Conservation (phyloP, 2,113 vertebrate genomes). For the Pavo muticus region DNA sequence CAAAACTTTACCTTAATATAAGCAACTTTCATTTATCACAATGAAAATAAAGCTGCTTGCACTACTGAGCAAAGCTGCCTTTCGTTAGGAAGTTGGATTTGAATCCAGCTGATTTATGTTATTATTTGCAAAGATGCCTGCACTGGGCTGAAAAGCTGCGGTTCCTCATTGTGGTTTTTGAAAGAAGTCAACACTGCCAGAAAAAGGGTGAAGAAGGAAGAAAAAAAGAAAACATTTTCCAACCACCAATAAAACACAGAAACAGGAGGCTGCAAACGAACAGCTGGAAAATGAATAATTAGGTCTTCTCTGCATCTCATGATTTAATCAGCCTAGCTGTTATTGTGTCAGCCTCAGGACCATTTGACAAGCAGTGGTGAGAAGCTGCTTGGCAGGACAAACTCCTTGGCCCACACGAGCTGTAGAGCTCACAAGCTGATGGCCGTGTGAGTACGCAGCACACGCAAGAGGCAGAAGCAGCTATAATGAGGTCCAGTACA, state of each 20-base stretch:
- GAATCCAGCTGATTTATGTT: background rate
- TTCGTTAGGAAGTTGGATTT: background rate
- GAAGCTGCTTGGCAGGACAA: background rate
- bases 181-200: background rate
- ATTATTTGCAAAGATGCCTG: background rate
- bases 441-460: background rate
- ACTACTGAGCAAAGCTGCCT: background rate
- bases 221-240: background rate
- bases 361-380: accelerated
- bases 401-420: background rate
- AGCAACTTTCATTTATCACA: background rate
- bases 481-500: background rate
- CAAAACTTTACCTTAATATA: background rate
- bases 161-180: conserved; percentile 2
- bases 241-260: background rate
- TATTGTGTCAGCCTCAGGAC: background rate
- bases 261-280: background rate
- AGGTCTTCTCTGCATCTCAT: background rate
- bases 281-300: background rate
- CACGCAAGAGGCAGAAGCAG: background rate
- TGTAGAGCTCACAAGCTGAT: accelerated
- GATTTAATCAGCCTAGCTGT: background rate
- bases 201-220: background rate
- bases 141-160: background rate
- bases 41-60: background rate